Base-by-base conservation (phyloP, 2,113 vertebrate genomes). In the Indri indri region DNA sequence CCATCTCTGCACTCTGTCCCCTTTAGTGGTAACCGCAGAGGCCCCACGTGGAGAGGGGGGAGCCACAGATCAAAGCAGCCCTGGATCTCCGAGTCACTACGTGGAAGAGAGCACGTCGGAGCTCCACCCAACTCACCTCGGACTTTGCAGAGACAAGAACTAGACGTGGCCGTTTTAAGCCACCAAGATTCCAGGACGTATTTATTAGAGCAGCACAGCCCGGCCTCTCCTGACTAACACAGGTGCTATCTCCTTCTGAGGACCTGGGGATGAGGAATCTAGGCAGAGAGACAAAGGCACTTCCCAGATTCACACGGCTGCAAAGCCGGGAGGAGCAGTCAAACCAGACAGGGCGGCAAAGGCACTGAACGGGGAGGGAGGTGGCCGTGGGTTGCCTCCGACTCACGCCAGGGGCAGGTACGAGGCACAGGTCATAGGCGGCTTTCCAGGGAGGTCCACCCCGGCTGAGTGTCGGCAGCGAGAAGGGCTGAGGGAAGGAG, bases 391-490 rank as follows among this genome's bases (percentile, higher is more conserved):
- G 2, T 0, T 8, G 65, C n/a, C 76, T 68, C 82, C 6, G 18
- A n/a, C 45, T 12, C 16, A 6, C 34, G 54, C 73, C 22, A 22
- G 32, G 50, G 0, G 16, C 34, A 20, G 71, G 73, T 50, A 5
- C 50, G 18, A 2, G 42, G 66, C 17, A 18, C 32, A 94, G 17
- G 76, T 18, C 73, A 50, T 27, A 47, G 57, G 20, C 3, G 45
- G 8, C 47, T 0, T 25, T 11, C 52, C 10, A 7, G 2, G 2
- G 27, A 16, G 50, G 65, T 1, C 37, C 27, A 25, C 34, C 70
- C 16, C 12, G 0, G 40, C 50, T 20, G 73, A 37, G 37, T 0
- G 18, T 0, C 13, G 18, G 74, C n/a, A 14, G 63, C 0, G 0
- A 59, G 47, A 18, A 32, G 2, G 37, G 6, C 32, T 11, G 0